Conservation (phyloP, 2,888 invertebrate genomes). For the Leptinotarsa rubiginosa region DNA sequence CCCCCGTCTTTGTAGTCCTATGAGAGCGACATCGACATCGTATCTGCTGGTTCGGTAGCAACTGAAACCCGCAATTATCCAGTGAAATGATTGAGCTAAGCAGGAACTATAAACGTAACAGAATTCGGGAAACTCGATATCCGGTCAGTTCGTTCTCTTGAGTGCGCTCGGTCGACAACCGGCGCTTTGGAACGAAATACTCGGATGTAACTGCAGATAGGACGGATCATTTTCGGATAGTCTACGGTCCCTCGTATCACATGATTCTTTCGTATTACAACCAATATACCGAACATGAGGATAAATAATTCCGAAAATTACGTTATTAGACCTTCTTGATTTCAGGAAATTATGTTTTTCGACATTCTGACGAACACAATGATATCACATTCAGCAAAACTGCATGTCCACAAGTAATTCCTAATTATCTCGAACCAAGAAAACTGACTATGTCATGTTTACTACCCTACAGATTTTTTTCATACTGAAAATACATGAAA, state of each 20-base stretch:
- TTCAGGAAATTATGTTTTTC: too few species aligned
- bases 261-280: too few species aligned
- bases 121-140: slow-evolving; percentile 49
- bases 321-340: too few species aligned
- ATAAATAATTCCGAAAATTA: too few species aligned
- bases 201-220: neutral
- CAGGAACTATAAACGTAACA: slow-evolving; percentile 52
- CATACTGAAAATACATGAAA: too few species aligned
- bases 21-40: neutral
- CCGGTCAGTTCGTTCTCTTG: slow-evolving; percentile 38
- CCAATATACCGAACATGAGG: too few species aligned
- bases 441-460: too few species aligned
- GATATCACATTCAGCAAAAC: too few species aligned
- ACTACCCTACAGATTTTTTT: too few species aligned
- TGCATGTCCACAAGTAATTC: too few species aligned
- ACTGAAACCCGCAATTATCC: slow-evolving; percentile 44
- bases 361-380: too few species aligned
- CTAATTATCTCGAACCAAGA: too few species aligned
- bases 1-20: neutral
- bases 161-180: neutral
- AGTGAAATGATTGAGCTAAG: slow-evolving; percentile 49
- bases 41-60: slow-evolving; percentile 18
- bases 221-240: neutral
- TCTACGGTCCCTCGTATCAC: neutral
- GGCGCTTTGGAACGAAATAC: neutral